Evolutionary conservation across 1,140 invertebrate genomes (phyloP).

Genomic region (Brachionus rotundiformis): DNA sequence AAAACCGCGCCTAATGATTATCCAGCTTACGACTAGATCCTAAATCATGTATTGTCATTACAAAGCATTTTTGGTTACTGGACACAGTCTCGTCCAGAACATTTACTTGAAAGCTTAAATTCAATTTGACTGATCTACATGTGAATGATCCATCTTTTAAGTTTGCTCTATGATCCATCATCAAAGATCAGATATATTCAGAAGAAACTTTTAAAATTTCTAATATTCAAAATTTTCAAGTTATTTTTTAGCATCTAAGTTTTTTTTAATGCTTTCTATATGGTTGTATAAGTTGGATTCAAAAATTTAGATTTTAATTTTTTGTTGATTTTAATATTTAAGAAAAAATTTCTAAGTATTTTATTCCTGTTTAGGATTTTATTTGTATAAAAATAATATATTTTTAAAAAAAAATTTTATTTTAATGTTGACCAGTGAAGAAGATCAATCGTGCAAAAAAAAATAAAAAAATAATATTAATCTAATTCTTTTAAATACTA

Average conservation of each 20-base stretch:
- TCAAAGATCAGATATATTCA: background rate
- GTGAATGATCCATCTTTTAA: background rate
- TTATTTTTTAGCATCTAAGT: background rate
- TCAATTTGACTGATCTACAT: slow-evolving; percentile 12
- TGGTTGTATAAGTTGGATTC: too few species aligned
- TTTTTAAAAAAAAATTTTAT: too few species aligned
- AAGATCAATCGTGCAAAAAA: too few species aligned
- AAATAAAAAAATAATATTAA: too few species aligned
- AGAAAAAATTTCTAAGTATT: too few species aligned
- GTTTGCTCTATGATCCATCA: background rate
- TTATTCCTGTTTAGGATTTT: too few species aligned
- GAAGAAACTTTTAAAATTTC: background rate
- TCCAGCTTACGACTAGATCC: slow-evolving; percentile 81
- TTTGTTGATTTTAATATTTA: too few species aligned
- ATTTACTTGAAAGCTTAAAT: slow-evolving; percentile 29
- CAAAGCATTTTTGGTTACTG: slow-evolving; percentile 57
- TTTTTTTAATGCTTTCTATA: too few species aligned
- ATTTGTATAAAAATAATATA: too few species aligned
- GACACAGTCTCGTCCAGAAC: background rate
- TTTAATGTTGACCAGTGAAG: too few species aligned
- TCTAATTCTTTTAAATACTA: too few species aligned
- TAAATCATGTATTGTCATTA: slow-evolving; percentile 84
- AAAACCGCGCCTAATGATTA: background rate
- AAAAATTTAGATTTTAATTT: too few species aligned
- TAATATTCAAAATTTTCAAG: background rate